Conservation (phyloP, 2,888 invertebrate species). For the Drosophila ezoana region DNA sequence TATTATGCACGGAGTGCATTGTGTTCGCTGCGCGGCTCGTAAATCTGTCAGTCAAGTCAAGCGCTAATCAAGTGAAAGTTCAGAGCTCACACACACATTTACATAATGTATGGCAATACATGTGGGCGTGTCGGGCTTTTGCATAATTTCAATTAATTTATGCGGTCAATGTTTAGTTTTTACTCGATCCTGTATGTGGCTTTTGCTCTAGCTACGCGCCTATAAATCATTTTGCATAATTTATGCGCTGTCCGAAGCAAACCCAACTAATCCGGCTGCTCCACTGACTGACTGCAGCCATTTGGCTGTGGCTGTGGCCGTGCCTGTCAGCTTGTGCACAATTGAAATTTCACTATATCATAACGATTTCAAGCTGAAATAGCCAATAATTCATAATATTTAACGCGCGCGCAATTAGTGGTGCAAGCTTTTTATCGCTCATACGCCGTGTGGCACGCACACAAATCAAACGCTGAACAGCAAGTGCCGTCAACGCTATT, state of each 20-base stretch:
- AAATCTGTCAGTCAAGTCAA: conserved; percentile 56
- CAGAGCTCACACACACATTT: conserved; percentile 53
- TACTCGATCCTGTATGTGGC: conserved; percentile 38
- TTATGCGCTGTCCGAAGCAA: conserved; percentile 54
- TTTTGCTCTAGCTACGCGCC: conserved; percentile 53
- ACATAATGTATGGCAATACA: conserved; percentile 53
- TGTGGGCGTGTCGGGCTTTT: conserved; percentile 35
- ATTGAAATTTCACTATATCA: conserved; percentile 36
- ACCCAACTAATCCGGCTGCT: conserved; percentile 29
- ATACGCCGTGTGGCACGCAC: conserved; percentile 51
- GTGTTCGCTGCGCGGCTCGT: conserved; percentile 7
- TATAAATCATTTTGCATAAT: conserved; percentile 78
- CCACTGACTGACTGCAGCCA: conserved; percentile 10
- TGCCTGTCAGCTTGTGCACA: conserved; percentile 15
- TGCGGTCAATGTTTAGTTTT: conserved; percentile 76
- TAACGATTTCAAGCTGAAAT: conserved; percentile 15
- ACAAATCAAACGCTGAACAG: conserved; percentile 35
- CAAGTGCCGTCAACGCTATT: conserved; percentile 57
- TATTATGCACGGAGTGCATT: background rate
- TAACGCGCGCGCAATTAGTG: conserved; percentile 65
- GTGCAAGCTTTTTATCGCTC: conserved; percentile 47
- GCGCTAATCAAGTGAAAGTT: conserved; percentile 76
- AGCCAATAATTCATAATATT: conserved; percentile 69
- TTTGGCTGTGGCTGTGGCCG: background rate
- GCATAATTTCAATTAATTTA: conserved; percentile 81